A percentile compares a stretch with the other conserved stretches of the same genome.
These are phyloP conservation scores for Pagrus major DNA, from an alignment of 2,113 vertebrate species.

Conservation along the genomic window DNA sequence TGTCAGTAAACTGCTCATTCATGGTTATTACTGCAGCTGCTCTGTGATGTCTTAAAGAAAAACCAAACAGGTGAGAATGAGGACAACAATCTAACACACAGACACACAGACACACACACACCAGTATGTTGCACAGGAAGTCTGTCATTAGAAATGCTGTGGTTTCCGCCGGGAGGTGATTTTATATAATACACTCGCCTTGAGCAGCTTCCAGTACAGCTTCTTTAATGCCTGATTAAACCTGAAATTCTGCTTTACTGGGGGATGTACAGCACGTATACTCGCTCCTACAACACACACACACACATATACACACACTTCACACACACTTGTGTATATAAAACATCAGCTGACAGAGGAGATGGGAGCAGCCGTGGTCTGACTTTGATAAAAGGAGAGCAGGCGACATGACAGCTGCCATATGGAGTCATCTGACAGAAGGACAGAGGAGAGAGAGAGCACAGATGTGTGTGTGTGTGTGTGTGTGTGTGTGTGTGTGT, in stretches of 20 bases:
- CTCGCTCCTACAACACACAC: background rate
- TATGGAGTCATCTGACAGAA: conserved; percentile 68
- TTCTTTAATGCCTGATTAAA: conserved; percentile 31
- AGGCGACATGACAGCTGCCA: conserved; percentile 64
- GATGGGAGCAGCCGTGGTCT: conserved; percentile 48
- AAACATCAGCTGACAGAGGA: conserved; percentile 58
- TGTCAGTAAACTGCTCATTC: background rate
- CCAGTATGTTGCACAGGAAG: background rate
- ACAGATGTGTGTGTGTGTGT: conserved; percentile 23
- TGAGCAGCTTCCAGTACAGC: conserved; percentile 5
- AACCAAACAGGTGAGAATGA: no score
- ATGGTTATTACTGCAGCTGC: background rate
- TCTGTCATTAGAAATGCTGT: background rate
- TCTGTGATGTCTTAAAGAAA: background rate
- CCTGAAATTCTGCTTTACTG: conserved; percentile 23
- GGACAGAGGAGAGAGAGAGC: conserved; percentile 31
- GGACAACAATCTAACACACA: no score
- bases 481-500: conserved; percentile 28
- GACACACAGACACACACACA: background rate
- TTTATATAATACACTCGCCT: background rate
- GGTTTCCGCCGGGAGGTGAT: background rate
- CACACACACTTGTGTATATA: background rate
- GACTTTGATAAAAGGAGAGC: conserved; percentile 60
- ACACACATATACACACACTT: conserved; percentile 11
- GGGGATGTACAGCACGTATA: background rate